These are phyloP conservation scores for Dendrocincla tyrannina DNA, from an alignment of 2,797 vertebrate species.

Conservation along the genomic window DNA sequence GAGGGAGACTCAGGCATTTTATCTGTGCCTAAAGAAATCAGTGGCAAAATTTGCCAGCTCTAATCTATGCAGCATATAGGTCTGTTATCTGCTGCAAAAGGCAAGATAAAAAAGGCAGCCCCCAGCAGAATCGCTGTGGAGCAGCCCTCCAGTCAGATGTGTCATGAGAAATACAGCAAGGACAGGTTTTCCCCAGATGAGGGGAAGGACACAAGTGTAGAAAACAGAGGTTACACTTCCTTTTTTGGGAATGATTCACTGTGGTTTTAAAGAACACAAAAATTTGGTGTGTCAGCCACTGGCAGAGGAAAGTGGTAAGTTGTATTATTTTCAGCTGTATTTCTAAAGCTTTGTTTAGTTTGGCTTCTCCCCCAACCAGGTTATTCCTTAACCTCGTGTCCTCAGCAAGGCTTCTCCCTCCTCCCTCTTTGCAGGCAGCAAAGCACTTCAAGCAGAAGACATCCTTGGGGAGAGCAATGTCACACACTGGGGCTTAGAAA, in stretches of 20 bases:
- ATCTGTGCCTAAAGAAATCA: conserved; percentile 26
- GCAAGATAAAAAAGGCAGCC: conserved; percentile 32
- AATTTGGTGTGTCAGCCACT: conserved; percentile 50
- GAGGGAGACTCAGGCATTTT: conserved; percentile 21
- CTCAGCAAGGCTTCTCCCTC: neutral
- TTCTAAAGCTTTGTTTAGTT: conserved; percentile 45
- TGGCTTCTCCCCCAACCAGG: conserved; percentile 42
- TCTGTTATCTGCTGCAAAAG: conserved; percentile 42
- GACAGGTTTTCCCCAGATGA: conserved; percentile 12
- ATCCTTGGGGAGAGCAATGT: neutral
- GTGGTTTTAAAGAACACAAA: conserved; percentile 43
- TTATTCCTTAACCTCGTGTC: conserved; percentile 28
- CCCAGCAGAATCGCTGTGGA: neutral
- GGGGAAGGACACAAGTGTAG: neutral
- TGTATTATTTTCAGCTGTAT: conserved; percentile 34
- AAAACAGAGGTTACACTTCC: conserved; percentile 52
- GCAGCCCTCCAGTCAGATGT: conserved; percentile 14
- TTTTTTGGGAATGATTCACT: conserved; percentile 52
- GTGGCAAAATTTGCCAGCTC: neutral
- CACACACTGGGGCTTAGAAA: neutral
- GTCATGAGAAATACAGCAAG: conserved; percentile 19
- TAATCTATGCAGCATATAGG: neutral
- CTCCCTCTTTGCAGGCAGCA: neutral
- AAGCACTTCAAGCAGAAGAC: neutral
- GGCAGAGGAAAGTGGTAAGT: conserved; percentile 29